A percentile compares a stretch with the other conserved stretches of the same genome.
These are phyloP conservation scores for Drosophila pegasa DNA, from an alignment of 2,888 invertebrate genomes.

Conservation along the genomic window DNA sequence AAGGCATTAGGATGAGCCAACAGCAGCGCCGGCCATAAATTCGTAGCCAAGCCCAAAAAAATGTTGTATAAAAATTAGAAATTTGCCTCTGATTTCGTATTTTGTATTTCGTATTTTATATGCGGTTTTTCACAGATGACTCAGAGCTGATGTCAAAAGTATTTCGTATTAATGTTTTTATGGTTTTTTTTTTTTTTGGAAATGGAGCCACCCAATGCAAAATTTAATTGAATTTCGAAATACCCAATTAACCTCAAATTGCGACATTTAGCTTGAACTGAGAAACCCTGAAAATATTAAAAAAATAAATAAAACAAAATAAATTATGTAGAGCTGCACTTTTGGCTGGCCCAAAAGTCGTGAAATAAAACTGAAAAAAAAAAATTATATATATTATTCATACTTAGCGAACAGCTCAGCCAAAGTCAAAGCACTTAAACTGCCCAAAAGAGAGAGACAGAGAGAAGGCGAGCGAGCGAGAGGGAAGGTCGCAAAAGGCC, in stretches of 20 bases:
- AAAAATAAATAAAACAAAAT: slow-evolving; percentile 12
- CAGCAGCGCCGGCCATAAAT: slow-evolving; percentile 25
- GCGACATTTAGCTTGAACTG: slow-evolving; percentile 42
- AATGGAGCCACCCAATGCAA: slow-evolving; percentile 3
- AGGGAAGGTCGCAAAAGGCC: slow-evolving; percentile 65
- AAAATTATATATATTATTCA: slow-evolving; percentile 20
- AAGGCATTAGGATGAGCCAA: slow-evolving; percentile 35
- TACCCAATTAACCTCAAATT: slow-evolving; percentile 36
- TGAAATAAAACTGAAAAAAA: slow-evolving; percentile 11
- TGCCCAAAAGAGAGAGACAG: slow-evolving; percentile 29
- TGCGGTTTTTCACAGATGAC: slow-evolving; percentile 20
- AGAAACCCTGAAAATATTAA: slow-evolving; percentile 38
- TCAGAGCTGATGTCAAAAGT: slow-evolving; percentile 51
- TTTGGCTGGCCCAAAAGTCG: slow-evolving; percentile 70
- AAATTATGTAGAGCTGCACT: slow-evolving; percentile 43
- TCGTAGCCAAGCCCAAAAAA: slow-evolving; percentile 52
- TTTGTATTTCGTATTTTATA: background rate
- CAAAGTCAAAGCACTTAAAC: slow-evolving; percentile 68
- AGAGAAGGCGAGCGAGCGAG: slow-evolving; percentile 6
- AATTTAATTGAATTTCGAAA: slow-evolving; percentile 25
- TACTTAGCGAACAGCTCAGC: slow-evolving; percentile 20
- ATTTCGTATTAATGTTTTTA: slow-evolving; percentile 15
- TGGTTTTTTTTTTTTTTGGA: slow-evolving; percentile 9
- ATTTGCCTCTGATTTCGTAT: slow-evolving; percentile 25
- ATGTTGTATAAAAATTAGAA: slow-evolving; percentile 47